Conservation (phyloP, 1,140 invertebrate species). For the Drosophila eugracilis region DNA sequence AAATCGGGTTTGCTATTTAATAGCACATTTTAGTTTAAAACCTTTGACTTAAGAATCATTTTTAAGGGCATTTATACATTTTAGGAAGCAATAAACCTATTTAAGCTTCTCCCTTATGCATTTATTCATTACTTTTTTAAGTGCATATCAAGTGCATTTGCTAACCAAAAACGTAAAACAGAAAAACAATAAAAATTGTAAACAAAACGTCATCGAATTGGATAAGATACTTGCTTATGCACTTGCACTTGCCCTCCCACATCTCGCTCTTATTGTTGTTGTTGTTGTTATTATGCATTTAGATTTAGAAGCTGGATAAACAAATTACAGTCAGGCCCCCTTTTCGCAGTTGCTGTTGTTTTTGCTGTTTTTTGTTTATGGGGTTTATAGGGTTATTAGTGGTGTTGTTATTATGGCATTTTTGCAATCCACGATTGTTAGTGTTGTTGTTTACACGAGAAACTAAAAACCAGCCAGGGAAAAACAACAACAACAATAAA, state of each 20-base stretch:
- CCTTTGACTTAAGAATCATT: too few relatives aligned
- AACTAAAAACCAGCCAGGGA: slow-evolving; percentile 10
- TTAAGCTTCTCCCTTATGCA: not conserved
- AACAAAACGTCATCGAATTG: slow-evolving; percentile 71
- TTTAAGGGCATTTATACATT: too few relatives aligned
- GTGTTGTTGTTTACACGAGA: slow-evolving; percentile 21
- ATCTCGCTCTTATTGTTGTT: slow-evolving; percentile 18
- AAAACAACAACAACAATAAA: slow-evolving; percentile 13
- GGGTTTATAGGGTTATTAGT: slow-evolving; percentile 12
- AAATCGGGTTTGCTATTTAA: too few relatives aligned
- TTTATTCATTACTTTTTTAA: not conserved
- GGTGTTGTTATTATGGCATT: slow-evolving; percentile 33
- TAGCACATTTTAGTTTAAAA: too few relatives aligned
- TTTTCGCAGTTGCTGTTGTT: slow-evolving; percentile 13
- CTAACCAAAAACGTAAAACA: slow-evolving; percentile 24
- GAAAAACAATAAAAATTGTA: slow-evolving; percentile 38
- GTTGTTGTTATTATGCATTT: slow-evolving; percentile 56
- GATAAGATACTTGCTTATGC: slow-evolving; percentile 15
- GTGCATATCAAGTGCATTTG: slow-evolving; percentile 32
- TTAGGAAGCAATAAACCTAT: not conserved
- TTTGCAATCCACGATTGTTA: slow-evolving; percentile 31
- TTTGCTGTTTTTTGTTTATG: slow-evolving; percentile 11
- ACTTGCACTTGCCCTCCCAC: slow-evolving; percentile 21
- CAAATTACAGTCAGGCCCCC: slow-evolving; percentile 74
- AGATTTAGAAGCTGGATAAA: slow-evolving; percentile 59